phyloP scores from a whole-genome alignment of 2,113 vertebrate species.

The Syngnathoides biaculeatus region DNA sequence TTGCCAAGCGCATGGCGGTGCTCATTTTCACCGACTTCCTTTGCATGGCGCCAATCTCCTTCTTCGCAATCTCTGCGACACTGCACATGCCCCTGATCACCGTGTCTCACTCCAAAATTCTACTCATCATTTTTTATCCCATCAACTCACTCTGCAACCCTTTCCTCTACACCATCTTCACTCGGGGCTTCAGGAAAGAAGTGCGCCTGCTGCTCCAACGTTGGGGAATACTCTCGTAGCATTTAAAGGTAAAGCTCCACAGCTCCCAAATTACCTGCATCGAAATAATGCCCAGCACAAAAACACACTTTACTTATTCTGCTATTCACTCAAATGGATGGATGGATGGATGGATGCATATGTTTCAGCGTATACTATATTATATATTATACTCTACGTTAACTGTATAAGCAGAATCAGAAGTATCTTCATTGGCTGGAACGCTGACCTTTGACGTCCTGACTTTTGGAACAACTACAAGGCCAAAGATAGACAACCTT shows the following conservation, averaged over 20 bases:
- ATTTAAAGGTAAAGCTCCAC: slow-evolving; percentile 75
- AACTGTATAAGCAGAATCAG: no score
- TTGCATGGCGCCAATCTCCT: slow-evolving; percentile 93
- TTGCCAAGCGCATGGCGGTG: slow-evolving; percentile 91
- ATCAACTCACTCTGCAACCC: slow-evolving; percentile 94
- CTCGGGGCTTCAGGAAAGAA: slow-evolving; percentile 84
- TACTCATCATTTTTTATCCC: slow-evolving; percentile 91
- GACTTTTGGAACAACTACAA: no score
- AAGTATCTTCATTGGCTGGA: no score
- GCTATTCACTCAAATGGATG: background rate
- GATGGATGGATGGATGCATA: background rate
- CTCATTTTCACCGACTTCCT: slow-evolving; percentile 94
- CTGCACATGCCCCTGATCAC: slow-evolving; percentile 88
- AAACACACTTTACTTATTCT: slow-evolving; percentile 18
- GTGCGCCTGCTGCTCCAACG: slow-evolving; percentile 80
- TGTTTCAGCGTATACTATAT: background rate
- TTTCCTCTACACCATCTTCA: slow-evolving; percentile 91
- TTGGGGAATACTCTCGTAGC: slow-evolving; percentile 73
- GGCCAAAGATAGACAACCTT: no score
- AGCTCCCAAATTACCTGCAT: slow-evolving; percentile 56
- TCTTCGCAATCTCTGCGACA: slow-evolving; percentile 91
- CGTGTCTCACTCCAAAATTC: slow-evolving; percentile 88
- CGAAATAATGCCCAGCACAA: slow-evolving; percentile 27
- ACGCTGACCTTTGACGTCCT: no score
- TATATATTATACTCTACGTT: background rate